phyloP scores from a whole-genome alignment of 2,113 vertebrate species.

The Nipponia nippon region DNA sequence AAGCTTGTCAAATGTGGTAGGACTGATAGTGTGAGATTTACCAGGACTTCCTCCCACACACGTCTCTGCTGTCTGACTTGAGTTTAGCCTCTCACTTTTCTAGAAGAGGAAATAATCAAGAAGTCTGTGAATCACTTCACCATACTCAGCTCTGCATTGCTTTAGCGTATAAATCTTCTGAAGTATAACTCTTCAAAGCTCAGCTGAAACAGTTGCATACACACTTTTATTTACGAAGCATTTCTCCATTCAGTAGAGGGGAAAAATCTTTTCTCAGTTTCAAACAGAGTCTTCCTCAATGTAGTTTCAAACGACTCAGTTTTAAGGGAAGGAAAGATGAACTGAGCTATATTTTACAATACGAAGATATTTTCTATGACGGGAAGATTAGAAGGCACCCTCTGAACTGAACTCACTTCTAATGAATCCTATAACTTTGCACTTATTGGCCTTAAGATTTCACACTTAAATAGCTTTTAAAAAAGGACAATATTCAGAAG shows the following conservation, averaged over 20 bases:
- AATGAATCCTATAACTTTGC: neutral
- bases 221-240: constrained; percentile 35
- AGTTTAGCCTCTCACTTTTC: constrained; percentile 22
- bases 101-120: neutral
- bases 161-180: neutral
- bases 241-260: constrained; percentile 10
- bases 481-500: neutral
- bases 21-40: neutral
- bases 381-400: neutral
- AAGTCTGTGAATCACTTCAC: constrained; percentile 11
- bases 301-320: neutral
- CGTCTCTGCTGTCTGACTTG: neutral
- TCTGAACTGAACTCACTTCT: neutral
- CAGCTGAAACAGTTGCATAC: neutral
- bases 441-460: neutral
- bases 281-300: neutral
- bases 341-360: neutral
- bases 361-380: neutral
- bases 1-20: neutral
- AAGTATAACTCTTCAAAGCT: constrained; percentile 48
- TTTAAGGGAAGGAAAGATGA: constrained; percentile 22
- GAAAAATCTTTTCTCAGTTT: constrained; percentile 24
- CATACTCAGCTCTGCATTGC: neutral
- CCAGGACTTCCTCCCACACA: neutral
- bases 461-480: neutral